These are phyloP conservation scores for Hozukius guyotensis DNA, from an alignment of 2,797 vertebrate species.

Conservation along the genomic window DNA sequence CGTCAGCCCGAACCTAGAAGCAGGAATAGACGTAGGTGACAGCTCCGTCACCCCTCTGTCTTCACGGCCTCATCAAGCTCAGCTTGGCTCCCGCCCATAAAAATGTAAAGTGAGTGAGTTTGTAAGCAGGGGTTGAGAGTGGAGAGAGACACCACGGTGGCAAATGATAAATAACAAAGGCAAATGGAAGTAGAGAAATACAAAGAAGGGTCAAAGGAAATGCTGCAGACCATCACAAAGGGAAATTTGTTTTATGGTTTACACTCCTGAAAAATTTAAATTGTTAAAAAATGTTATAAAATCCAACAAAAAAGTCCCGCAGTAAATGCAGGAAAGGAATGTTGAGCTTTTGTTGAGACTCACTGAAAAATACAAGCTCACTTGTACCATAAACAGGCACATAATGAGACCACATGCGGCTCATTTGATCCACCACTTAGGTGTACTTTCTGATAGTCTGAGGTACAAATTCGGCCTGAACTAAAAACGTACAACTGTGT, in stretches of 20 bases:
- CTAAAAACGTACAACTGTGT: neutral
- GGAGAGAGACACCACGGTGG: neutral
- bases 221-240: neutral
- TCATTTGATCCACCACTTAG: neutral
- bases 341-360: neutral
- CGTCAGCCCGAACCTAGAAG: neutral
- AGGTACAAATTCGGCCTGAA: neutral
- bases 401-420: neutral
- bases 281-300: neutral
- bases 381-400: neutral
- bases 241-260: neutral
- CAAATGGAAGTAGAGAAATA: neutral
- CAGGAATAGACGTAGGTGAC: neutral
- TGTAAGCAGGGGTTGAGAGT: neutral
- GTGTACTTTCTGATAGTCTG: neutral
- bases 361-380: neutral
- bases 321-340: neutral
- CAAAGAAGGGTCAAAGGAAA: neutral
- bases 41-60: constrained; percentile 20
- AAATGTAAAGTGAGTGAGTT: constrained; percentile 4
- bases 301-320: neutral
- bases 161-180: constrained; percentile 22
- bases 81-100: constrained; percentile 13
- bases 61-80: constrained; percentile 6
- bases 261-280: neutral